Percentiles rank a stretch among this genome's conserved stretches.
Evolutionary conservation across 2,888 invertebrate genomes (phyloP).

Genomic region (Teleogryllus oceanicus): DNA sequence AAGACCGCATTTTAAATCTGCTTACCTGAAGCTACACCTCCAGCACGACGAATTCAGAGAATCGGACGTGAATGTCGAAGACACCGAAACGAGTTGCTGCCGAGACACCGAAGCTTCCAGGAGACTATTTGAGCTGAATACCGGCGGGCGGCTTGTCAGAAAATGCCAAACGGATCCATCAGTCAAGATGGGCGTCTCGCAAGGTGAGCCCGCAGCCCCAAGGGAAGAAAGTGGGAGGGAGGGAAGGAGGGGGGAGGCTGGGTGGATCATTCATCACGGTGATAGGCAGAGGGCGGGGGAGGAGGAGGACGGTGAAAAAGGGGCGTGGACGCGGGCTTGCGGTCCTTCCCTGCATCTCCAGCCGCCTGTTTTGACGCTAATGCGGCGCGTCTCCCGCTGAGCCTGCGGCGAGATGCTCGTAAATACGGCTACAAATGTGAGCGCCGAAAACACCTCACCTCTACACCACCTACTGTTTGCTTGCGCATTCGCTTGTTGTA

Average conservation of each 20-base stretch:
- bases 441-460: too few species aligned
- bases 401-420: too few species aligned
- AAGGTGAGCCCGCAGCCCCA: slow-evolving; percentile 43
- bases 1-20: too few species aligned
- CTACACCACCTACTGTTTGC: too few species aligned
- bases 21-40: too few species aligned
- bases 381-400: background rate
- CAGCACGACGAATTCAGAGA: too few species aligned
- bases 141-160: background rate
- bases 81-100: too few species aligned
- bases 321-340: background rate
- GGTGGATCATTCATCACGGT: background rate
- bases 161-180: background rate
- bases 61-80: too few species aligned
- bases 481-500: too few species aligned
- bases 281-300: background rate
- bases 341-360: background rate
- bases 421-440: too few species aligned
- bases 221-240: slow-evolving; percentile 24
- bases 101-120: too few species aligned
- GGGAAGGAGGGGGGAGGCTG: slow-evolving; percentile 19
- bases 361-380: background rate
- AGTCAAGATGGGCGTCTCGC: slow-evolving; percentile 35
- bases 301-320: background rate
- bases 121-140: background rate